Base-by-base conservation (phyloP, 2,797 vertebrate species). In the Rhodeus uyekii region DNA sequence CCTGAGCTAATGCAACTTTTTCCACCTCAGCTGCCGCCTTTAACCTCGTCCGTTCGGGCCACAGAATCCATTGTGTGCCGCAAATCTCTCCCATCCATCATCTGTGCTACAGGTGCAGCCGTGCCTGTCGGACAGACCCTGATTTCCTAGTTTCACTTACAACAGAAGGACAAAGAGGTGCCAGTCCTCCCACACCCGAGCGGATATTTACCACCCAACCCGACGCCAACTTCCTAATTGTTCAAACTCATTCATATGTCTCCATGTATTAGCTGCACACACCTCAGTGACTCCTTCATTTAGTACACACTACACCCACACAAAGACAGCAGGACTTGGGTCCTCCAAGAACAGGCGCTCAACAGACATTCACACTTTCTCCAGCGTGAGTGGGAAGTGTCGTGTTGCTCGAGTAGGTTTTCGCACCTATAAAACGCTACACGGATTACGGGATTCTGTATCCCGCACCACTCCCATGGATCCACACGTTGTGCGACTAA, bases 1-100 rank as follows among this genome's bases (percentile, higher is more conserved):
- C 78, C 84, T 82, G 44, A 84, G 76, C 83, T 89, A 85, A 90
- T 85, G 87, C 76, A 55, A 73, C 80, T 76, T 83, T 88, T 84
- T 76, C 79, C 55, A n/a, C 72, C 79, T 87, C 83, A 81, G 65
- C 84, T 85, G 86, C 76, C 87, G 79, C 82, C 81, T 86, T 88
- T 86, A 90, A 83, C 84, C 69, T 83, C 65, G 46, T 46, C 73
- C 61, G 63, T 32, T 74, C 60, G 77, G 86, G 60, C 76, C 84
- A 86, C 85, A 80, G 76, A 84, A 80, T 84, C 77, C 34, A 76
- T 81, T 81, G 77, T 61, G 85, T 75, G 16, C 22, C 46, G 44
- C 64, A 72, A 82, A 65, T 60, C 74, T 67, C 83, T 86, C 84
- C 24, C 63, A 71, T 68, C 82, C 74, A 80, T 86, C 82, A 84